Base-by-base conservation (phyloP, 2,797 vertebrate genomes). In the Amphiprion clarkii region DNA sequence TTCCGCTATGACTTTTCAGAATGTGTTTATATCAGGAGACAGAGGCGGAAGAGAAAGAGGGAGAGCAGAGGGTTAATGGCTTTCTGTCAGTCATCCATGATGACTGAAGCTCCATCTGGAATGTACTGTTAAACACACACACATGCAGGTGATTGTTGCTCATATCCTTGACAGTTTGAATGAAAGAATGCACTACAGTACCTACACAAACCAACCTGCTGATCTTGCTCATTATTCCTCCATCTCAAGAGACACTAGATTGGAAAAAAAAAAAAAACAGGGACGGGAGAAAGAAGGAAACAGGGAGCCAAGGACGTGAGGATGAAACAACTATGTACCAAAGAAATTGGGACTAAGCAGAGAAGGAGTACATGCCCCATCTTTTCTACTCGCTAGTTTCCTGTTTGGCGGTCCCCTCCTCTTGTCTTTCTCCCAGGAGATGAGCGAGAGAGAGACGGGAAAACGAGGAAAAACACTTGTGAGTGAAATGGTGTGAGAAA, bases 401-500 rank as follows among this genome's bases (percentile, higher is more conserved):
- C 65, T 68, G 67, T 74, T 79, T 67, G 59, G 62, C 3, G 12
- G 27, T 68, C 62, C 67, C 69, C 54, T 56, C 44, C 59, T 57
- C 44, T 79, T 53, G 5, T 65, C 71, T 40, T 52, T 62, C 68
- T 82, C 78, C 74, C 33, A 12, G 55, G 76, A 79, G 79, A 91
- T 69, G 59, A 84, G 73, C 67, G 53, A 63, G 19, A 29, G 42
- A 72, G 27, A 9, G 13, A 33, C 5, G 52, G 23, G 10, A 70
- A 57, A 62, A 58, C 63, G 19, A 69, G 40, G 40, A 86, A 79
- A 89, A 77, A 46, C 72, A 83, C 83, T 87, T 88, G 78, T 63
- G 76, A 81, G 81, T 83, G 88, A 92, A 93, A 90, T 85, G 86
- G 86, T 84, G 82, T 88, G 85, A 88, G 74, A 83, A 81, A 81